phyloP scores from a whole-genome alignment of 2,888 invertebrate species.

The Cataglyphis rosenhaueri region DNA sequence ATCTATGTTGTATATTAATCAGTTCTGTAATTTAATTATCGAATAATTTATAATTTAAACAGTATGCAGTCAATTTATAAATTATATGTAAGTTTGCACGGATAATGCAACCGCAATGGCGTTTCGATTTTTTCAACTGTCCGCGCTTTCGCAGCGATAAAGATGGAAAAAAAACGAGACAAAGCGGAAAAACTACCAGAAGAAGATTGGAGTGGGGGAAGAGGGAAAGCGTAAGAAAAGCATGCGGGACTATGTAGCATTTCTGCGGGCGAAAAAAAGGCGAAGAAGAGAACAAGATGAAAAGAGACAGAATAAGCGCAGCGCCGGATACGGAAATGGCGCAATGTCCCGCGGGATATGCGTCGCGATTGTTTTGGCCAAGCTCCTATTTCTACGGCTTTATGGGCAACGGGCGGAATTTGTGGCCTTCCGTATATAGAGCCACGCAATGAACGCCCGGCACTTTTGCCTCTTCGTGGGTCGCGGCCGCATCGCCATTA shows the following conservation, averaged over 20 bases:
- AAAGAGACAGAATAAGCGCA: neutral
- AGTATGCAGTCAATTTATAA: neutral
- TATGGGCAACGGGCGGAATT: conserved; percentile 74
- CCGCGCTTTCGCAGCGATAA: conserved; percentile 9
- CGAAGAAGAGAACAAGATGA: neutral
- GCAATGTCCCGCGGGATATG: conserved; percentile 72
- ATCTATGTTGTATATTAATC: neutral
- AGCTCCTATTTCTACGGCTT: conserved; percentile 74
- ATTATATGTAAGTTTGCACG: neutral
- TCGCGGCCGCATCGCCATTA: conserved; percentile 70
- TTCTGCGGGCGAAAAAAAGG: neutral
- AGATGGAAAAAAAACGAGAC: neutral
- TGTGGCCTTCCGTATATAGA: conserved; percentile 70
- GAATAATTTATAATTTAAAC: neutral
- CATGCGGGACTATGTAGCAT: neutral
- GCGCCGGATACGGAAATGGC: conserved; percentile 71
- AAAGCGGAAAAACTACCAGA: conserved; percentile 28
- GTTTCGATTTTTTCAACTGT: conserved; percentile 8
- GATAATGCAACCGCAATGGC: neutral
- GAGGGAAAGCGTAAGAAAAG: conserved; percentile 27
- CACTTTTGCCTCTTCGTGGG: conserved; percentile 68
- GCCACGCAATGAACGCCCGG: conserved; percentile 60
- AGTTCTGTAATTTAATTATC: neutral
- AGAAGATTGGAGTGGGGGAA: neutral
- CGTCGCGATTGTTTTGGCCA: conserved; percentile 76